phyloP scores from a whole-genome alignment of 2,888 invertebrate species.

The Drosophila longiperda region DNA sequence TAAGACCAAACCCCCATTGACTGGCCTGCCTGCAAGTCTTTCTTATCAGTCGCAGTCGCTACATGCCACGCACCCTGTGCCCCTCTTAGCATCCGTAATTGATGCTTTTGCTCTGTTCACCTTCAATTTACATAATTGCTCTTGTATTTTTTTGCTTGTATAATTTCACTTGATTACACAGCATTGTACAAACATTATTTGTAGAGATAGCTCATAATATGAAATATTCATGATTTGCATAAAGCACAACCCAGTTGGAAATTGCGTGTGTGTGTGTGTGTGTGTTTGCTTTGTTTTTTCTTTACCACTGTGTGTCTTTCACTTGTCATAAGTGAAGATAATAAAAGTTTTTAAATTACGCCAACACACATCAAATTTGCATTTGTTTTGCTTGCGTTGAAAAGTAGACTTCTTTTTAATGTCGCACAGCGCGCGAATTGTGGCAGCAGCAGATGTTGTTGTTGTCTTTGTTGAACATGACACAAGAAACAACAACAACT shows the following conservation, averaged over 20 bases:
- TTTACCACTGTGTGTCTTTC: constrained; percentile 5
- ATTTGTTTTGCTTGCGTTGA: constrained; percentile 31
- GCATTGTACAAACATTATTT: constrained; percentile 67
- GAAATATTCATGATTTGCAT: constrained; percentile 72
- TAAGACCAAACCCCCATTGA: constrained; percentile 50
- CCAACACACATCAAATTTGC: constrained; percentile 7
- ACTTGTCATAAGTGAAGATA: constrained; percentile 47
- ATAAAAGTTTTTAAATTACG: constrained; percentile 76
- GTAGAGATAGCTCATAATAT: constrained; percentile 55
- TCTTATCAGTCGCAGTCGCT: constrained; percentile 30
- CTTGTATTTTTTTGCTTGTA: constrained; percentile 1
- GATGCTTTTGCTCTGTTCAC: constrained; percentile 25
- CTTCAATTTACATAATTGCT: constrained; percentile 15
- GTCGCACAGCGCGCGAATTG: background rate
- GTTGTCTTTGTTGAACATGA: background rate
- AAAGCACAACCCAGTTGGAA: constrained; percentile 55
- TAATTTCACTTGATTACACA: constrained; percentile 55
- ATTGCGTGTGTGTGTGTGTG: constrained; percentile 39
- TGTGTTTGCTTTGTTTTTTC: constrained; percentile 15
- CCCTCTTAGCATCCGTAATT: constrained; percentile 24
- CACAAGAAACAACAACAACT: constrained; percentile 1
- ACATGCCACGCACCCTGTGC: background rate
- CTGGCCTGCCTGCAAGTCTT: constrained; percentile 24
- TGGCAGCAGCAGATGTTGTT: constrained; percentile 13
- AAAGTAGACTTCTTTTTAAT: constrained; percentile 39